Conservation (phyloP, 2,888 invertebrate species). For the Pollenia angustigena region DNA sequence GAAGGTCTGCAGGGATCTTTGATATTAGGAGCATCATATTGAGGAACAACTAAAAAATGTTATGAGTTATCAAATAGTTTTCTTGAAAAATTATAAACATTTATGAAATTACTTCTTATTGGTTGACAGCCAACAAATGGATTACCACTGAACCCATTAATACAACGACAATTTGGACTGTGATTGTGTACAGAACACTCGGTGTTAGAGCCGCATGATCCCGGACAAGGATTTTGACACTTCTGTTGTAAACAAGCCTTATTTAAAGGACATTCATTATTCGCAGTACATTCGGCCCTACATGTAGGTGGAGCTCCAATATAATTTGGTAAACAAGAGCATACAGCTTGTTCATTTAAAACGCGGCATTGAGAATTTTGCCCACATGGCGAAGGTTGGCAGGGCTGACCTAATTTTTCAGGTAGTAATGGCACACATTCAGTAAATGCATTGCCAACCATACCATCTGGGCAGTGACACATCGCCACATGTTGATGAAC, state of each 20-base stretch:
- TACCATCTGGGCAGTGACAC: conserved; percentile 89
- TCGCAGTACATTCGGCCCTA: conserved; percentile 89
- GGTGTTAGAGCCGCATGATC: conserved; percentile 90
- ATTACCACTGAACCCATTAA: conserved; percentile 81
- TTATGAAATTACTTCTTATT: conserved; percentile 80
- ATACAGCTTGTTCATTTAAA: conserved; percentile 87
- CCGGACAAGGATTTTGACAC: conserved; percentile 90
- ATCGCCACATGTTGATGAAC: conserved; percentile 90
- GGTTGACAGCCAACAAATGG: conserved; percentile 85
- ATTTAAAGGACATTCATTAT: conserved; percentile 88
- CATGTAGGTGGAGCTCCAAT: conserved; percentile 90
- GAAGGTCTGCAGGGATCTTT: conserved; percentile 88
- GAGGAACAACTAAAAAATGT: conserved; percentile 75
- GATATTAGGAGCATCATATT: conserved; percentile 81
- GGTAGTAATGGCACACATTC: conserved; percentile 85
- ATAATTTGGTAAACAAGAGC: conserved; percentile 88
- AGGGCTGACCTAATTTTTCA: conserved; percentile 85
- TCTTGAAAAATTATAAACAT: not conserved
- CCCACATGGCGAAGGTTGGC: conserved; percentile 89
- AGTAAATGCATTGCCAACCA: conserved; percentile 89
- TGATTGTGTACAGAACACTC: conserved; percentile 91
- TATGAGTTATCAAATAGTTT: conserved; percentile 29
- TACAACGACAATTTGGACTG: conserved; percentile 90
- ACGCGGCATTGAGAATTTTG: conserved; percentile 89
- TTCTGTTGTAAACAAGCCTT: conserved; percentile 89